Percentiles rank a stretch among this genome's conserved stretches.
Conservation (phyloP, 2,797 vertebrate genomes). For the Vultur gryphus region DNA sequence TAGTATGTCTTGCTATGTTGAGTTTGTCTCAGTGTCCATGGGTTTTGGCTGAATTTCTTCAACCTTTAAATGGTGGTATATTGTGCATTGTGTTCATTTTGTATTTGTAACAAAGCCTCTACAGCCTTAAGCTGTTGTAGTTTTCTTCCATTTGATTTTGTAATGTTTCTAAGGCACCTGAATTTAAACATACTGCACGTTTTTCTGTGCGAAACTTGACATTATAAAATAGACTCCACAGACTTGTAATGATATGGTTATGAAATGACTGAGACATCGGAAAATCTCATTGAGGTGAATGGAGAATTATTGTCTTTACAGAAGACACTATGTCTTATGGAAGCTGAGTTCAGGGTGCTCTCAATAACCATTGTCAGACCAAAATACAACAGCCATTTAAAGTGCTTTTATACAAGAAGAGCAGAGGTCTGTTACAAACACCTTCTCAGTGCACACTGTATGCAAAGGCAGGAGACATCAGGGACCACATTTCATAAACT, state of each 20-base stretch:
- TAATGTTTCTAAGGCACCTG: not conserved
- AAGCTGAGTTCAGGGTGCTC: not conserved
- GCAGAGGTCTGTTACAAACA: not conserved
- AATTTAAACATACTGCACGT: not conserved
- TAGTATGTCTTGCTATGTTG: not conserved
- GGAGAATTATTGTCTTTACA: not conserved
- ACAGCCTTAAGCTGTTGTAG: not conserved
- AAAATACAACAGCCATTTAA: not conserved
- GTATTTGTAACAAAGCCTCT: not conserved
- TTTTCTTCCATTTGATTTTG: not conserved
- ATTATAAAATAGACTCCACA: not conserved
- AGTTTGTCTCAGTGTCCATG: not conserved
- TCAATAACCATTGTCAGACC: not conserved
- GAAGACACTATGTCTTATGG: not conserved
- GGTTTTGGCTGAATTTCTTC: not conserved
- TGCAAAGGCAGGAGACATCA: not conserved
- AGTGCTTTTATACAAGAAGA: not conserved
- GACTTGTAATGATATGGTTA: not conserved
- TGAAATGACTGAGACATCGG: not conserved
- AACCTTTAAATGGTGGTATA: not conserved
- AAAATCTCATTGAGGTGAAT: not conserved
- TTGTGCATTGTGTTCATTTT: rapidly evolving
- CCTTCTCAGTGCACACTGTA: not conserved
- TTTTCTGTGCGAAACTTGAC: not conserved
- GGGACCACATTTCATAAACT: not conserved